Percentiles rank a stretch among this genome's conserved stretches.
phyloP scores from a whole-genome alignment of 1,140 invertebrate species.

The Spodoptera litura region DNA sequence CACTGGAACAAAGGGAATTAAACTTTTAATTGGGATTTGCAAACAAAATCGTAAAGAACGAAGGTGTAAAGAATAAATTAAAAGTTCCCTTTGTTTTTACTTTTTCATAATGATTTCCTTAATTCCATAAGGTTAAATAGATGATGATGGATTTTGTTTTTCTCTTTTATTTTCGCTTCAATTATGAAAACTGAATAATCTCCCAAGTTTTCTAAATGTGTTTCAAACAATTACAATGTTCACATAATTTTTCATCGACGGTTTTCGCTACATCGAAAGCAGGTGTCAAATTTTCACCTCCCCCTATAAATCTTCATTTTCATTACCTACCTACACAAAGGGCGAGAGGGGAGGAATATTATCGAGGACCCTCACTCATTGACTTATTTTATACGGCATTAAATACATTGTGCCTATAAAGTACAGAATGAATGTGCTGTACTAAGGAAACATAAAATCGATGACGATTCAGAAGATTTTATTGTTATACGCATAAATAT shows the following conservation, averaged over 20 bases:
- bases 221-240: conserved; percentile 36
- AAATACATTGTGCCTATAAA: conserved; percentile 23
- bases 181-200: neutral
- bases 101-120: conserved; percentile 10
- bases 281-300: conserved; percentile 47
- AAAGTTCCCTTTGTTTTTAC: conserved; percentile 8
- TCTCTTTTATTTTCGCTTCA: neutral
- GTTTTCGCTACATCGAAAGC: conserved; percentile 30
- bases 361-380: conserved; percentile 40
- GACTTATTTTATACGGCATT: conserved; percentile 44
- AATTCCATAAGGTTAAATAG: conserved; percentile 4
- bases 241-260: conserved; percentile 42
- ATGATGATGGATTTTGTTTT: neutral
- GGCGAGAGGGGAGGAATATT: conserved; percentile 41
- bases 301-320: conserved; percentile 47
- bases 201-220: neutral
- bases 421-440: conserved; percentile 2
- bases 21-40: conserved; percentile 43
- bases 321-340: conserved; percentile 39
- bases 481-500: neutral
- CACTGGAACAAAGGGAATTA: conserved; percentile 44
- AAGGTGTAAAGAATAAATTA: conserved; percentile 46
- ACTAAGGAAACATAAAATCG: neutral
- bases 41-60: conserved; percentile 33
- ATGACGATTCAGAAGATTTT: conserved; percentile 7